Evolutionary conservation across 1,140 invertebrate genomes (phyloP), one percentile per base, ranked within the genome.

Genomic region (Lepidostoma basale): DNA sequence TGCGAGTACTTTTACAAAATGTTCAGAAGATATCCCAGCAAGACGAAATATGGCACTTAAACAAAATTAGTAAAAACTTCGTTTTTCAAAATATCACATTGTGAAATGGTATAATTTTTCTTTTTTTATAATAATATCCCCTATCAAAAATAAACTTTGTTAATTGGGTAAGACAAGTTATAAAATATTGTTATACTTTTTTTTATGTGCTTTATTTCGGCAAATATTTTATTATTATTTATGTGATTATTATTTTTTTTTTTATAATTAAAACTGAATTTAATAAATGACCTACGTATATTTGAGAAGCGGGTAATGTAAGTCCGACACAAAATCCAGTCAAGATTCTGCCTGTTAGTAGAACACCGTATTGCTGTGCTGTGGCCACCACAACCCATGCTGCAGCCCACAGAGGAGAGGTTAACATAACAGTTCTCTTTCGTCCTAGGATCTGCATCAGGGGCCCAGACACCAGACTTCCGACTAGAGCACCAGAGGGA

Each of bases 241-340:
- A n/a, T n/a, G n/a, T n/a, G n/a, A n/a, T n/a, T n/a, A n/a, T n/a
- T n/a, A n/a, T n/a, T n/a, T n/a, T n/a, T n/a, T n/a, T n/a, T n/a
- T n/a, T n/a, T 36, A 1, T 9, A 2, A 12, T 6, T 36, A 12
- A 54, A 2, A 9, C 16, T 56, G 4, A 52, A 30, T 23, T 3
- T 14, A 56, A 10, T 10, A 6, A 33, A 47, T 36, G 60, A 79
- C 83, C 81, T 75, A 90, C 84, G 74, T 90, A 90, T 70, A 90
- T 83, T 74, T 89, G 88, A 12, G 81, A 82, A 10, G 84, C 81
- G 3, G 88, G 86, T 8, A 86, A 80, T 0, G 84, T 79, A 40
- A 89, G 81, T 3, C 89, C 89, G 33, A 84, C 84, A 42, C 84
- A 85, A 39, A 89, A 76, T 1, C 89, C 89, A 3, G 83, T 83